phyloP scores from a whole-genome alignment of 2,888 invertebrate genomes.

The Drosophila meridiana region DNA sequence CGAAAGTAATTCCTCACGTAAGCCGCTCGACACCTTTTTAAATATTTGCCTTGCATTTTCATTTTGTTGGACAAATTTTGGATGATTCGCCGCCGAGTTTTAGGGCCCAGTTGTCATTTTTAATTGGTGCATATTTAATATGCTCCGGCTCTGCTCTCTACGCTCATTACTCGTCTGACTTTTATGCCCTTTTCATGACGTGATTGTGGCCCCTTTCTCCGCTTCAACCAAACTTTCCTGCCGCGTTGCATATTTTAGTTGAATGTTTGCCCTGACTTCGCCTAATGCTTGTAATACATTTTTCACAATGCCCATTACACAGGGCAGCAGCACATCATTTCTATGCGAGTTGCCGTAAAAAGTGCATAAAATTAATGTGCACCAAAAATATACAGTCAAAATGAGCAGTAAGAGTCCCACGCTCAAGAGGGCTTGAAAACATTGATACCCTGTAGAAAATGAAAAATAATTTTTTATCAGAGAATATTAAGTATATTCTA shows the following conservation, averaged over 20 bases:
- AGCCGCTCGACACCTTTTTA: slow-evolving; percentile 58
- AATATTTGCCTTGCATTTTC: slow-evolving; percentile 66
- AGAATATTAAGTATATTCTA: background rate
- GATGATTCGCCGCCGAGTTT: slow-evolving; percentile 47
- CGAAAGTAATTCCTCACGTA: slow-evolving; percentile 38
- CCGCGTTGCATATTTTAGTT: slow-evolving; percentile 74
- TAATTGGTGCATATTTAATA: slow-evolving; percentile 80
- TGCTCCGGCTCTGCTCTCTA: slow-evolving; percentile 25
- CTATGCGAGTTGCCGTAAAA: slow-evolving; percentile 68
- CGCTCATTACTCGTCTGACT: slow-evolving; percentile 61
- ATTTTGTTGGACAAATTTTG: slow-evolving; percentile 65
- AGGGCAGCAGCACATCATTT: slow-evolving; percentile 56
- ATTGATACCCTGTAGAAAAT: slow-evolving; percentile 26
- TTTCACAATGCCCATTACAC: slow-evolving; percentile 53
- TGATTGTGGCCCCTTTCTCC: slow-evolving; percentile 27
- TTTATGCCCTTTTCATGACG: slow-evolving; percentile 70
- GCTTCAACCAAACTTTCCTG: slow-evolving; percentile 47
- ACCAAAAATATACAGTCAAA: slow-evolving; percentile 47
- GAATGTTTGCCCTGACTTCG: slow-evolving; percentile 42
- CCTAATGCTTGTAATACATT: slow-evolving; percentile 47
- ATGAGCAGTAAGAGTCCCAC: slow-evolving; percentile 21
- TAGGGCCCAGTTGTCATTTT: slow-evolving; percentile 63
- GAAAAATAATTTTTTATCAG: background rate
- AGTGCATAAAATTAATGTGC: slow-evolving; percentile 75
- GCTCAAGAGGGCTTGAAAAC: slow-evolving; percentile 18